A percentile compares a stretch with the other conserved stretches of the same genome.
phyloP scores from a whole-genome alignment of 2,797 vertebrate species.

The Spatula clypeata region DNA sequence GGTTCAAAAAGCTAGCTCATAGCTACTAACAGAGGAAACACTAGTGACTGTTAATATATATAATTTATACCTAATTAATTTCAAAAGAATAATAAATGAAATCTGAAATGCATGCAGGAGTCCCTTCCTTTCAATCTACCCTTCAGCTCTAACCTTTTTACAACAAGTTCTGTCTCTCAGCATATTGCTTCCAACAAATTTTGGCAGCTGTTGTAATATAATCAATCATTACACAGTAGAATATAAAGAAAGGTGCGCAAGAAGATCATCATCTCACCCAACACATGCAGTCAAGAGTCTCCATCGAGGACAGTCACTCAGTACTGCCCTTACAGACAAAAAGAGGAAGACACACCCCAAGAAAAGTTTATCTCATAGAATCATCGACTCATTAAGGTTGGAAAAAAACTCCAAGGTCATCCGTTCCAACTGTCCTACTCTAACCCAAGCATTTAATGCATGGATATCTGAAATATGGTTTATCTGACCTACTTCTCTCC shows the following conservation, averaged over 20 bases:
- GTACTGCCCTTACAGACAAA: background rate
- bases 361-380: background rate
- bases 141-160: background rate
- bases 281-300: background rate
- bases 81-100: constrained; percentile 1
- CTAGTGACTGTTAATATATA: background rate
- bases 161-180: background rate
- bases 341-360: background rate
- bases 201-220: background rate
- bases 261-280: background rate
- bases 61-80: background rate
- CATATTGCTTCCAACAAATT: background rate
- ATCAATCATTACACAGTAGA: background rate
- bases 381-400: no score
- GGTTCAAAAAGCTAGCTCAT: background rate
- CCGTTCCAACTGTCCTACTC: background rate
- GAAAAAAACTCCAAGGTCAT: no score
- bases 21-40: background rate
- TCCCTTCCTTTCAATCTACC: background rate
- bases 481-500: background rate
- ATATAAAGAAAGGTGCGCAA: background rate
- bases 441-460: background rate
- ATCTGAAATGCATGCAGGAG: background rate
- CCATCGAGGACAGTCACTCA: background rate
- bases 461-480: background rate